These are phyloP conservation scores for Frankliniella fusca DNA, from an alignment of 2,888 invertebrate species.

Conservation along the genomic window DNA sequence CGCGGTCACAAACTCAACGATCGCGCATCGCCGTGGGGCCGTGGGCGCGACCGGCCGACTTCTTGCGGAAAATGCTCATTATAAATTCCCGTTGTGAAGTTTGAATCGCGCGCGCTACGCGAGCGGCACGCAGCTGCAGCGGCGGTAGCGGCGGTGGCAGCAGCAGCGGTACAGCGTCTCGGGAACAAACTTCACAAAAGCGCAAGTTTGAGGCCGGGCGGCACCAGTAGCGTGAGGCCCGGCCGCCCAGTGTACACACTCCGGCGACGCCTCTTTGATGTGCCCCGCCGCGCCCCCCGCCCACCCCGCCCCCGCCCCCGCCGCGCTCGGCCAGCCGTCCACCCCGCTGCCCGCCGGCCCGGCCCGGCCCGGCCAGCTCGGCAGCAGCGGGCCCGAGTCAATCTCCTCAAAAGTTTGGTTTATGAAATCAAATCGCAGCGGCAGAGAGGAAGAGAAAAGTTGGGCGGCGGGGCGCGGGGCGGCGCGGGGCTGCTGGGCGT, in stretches of 20 bases:
- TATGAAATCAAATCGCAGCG: slow-evolving; percentile 22
- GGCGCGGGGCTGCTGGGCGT: not conserved
- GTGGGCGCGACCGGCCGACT: not conserved
- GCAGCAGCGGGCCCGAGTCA: not conserved
- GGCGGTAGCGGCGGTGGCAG: slow-evolving; percentile 2
- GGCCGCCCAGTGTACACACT: not conserved
- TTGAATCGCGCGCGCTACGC: not conserved
- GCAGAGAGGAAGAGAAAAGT: not conserved
- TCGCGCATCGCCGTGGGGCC: not conserved
- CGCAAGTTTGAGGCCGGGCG: not conserved
- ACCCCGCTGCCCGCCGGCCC: not conserved
- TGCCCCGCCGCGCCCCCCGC: not conserved
- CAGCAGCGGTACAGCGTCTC: not conserved
- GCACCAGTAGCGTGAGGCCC: not conserved
- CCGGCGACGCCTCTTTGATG: slow-evolving; percentile 3
- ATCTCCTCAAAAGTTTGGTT: slow-evolving; percentile 19
- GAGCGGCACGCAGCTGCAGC: not conserved
- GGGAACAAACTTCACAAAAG: slow-evolving; percentile 7
- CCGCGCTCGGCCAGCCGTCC: not conserved
- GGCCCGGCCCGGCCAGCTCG: not conserved
- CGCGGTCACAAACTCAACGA: not conserved
- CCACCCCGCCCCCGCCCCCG: not conserved
- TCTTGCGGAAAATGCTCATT: slow-evolving; percentile 4
- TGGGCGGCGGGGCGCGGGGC: not conserved
- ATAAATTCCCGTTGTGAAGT: slow-evolving; percentile 20